Base-by-base conservation (phyloP, 1,140 invertebrate species). In the Bombus superbus region DNA sequence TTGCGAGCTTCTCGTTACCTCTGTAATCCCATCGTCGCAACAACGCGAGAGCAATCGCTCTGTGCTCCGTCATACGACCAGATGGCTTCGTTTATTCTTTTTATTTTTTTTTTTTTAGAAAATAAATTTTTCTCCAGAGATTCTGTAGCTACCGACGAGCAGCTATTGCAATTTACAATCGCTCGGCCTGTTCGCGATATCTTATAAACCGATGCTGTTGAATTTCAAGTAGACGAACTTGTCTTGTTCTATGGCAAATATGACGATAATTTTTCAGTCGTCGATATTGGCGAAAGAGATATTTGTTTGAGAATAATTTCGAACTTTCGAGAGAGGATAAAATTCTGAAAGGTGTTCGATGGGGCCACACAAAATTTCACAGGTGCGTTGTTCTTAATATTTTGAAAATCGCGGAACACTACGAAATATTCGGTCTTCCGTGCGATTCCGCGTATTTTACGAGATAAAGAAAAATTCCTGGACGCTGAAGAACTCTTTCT, bases 401-500 rank as follows among this genome's bases (percentile, higher is more conserved):
- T 15, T 25, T 66, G 44, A 11, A 35, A 57, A 13, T 11, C 25
- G n/a, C 47, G 18, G 25, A 18, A 5, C 35, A 32, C n/a, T 13
- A 3, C 13, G 8, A 79, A 74, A 81, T 81, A 66, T 74, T 66
- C 22, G 35, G 13, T 6, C 15, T 18, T 18, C 18, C n/a, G 18
- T 38, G 64, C 15, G 35, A 78, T 71, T 72, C 10, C 22, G 11
- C 42, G 35, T 53, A 44, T 35, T 73, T 85, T 57, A 68, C 47
- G 59, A 73, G 78, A 85, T 81, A 85, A 85, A 44, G 35, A 42
- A 28, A 59, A 47, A 74, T 81, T 85, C 44, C 71, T 44, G 44
- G 22, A 68, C 53, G 69, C 35, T 32, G 28, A 40, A 28, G 35
- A 57, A 64, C 15, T 18, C 42, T 47, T 44, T 59, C 44, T 35